A percentile compares a stretch with the other conserved stretches of the same genome.
phyloP scores from a whole-genome alignment of 2,113 vertebrate species.

The Calonectris borealis region DNA sequence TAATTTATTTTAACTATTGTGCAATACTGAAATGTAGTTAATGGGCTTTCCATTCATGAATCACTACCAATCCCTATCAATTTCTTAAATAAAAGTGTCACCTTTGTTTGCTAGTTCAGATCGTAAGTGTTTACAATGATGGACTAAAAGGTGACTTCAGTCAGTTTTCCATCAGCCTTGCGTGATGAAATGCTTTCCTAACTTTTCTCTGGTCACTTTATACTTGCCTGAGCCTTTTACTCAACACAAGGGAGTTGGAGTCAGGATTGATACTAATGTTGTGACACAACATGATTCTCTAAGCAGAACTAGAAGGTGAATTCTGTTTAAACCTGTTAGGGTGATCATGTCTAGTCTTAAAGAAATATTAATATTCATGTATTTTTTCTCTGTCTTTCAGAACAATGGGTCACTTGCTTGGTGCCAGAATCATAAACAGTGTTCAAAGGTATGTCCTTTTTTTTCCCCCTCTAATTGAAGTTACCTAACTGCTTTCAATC shows the following conservation, averaged over 20 bases:
- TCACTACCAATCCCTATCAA: not conserved
- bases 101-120: not conserved
- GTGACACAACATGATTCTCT: not conserved
- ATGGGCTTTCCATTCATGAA: not conserved
- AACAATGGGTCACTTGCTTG: constrained; percentile 94
- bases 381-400: constrained; percentile 72
- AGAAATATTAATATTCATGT: not conserved
- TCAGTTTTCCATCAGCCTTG: not conserved
- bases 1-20: not conserved
- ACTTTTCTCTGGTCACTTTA: not conserved
- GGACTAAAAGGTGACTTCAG: not conserved
- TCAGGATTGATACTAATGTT: not conserved
- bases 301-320: not conserved
- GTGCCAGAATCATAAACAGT: constrained; percentile 98
- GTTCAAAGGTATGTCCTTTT: constrained; percentile 87
- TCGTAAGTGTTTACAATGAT: not conserved
- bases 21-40: not conserved
- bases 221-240: not conserved
- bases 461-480: not conserved
- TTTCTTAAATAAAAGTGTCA: not conserved
- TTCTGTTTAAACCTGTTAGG: not conserved
- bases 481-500: not conserved
- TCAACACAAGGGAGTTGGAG: not conserved
- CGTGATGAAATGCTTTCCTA: not conserved
- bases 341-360: not conserved